Percentiles rank a stretch among this genome's conserved stretches.
phyloP scores from a whole-genome alignment of 2,797 vertebrate genomes.

The Girardinus metallicus region DNA sequence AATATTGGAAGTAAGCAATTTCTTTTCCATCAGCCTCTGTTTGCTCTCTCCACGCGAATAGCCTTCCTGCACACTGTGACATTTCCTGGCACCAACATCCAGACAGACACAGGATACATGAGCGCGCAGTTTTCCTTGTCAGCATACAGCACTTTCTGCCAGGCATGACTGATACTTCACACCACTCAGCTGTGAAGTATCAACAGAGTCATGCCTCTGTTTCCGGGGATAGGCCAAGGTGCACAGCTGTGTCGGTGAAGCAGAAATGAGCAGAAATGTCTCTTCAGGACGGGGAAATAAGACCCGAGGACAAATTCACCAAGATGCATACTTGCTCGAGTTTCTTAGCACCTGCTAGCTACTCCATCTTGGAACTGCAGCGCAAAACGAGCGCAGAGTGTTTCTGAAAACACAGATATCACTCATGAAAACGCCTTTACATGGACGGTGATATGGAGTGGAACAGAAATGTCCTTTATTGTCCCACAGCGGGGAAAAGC shows the following conservation, averaged over 20 bases:
- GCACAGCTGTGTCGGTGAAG: constrained; percentile 22
- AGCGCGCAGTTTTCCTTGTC: constrained; percentile 30
- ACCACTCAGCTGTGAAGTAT: constrained; percentile 72
- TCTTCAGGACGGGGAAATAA: constrained; percentile 11
- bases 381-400: no score
- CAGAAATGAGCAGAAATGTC: constrained; percentile 41
- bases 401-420: no score
- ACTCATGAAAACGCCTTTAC: no score
- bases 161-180: constrained; percentile 69
- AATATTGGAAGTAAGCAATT: constrained; percentile 60
- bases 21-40: constrained; percentile 50
- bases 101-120: constrained; percentile 40
- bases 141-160: constrained; percentile 44
- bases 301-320: background rate
- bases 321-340: background rate
- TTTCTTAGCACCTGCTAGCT: background rate
- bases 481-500: no score
- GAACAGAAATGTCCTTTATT: no score
- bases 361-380: background rate
- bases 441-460: no score
- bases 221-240: constrained; percentile 24
- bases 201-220: constrained; percentile 48
- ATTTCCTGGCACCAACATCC: constrained; percentile 38
- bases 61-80: constrained; percentile 38
- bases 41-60: constrained; percentile 17